Evolutionary conservation across 2,113 vertebrate species (phyloP).

Genomic region (Plotosus lineatus): DNA sequence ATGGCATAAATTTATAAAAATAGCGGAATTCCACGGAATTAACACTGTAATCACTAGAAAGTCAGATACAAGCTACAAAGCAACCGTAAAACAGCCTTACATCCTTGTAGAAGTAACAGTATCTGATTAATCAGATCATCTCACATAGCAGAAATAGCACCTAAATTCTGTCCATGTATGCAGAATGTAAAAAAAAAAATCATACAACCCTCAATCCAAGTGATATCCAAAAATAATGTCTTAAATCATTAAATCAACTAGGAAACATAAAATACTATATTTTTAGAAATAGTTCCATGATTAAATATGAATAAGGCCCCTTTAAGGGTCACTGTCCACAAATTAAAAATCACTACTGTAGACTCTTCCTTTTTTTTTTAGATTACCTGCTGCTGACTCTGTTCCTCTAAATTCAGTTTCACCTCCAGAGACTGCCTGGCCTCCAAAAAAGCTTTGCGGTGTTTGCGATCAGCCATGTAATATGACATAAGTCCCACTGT

Average conservation of each 20-base stretch:
- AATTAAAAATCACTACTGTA: neutral
- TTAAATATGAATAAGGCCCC: neutral
- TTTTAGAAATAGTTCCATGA: neutral
- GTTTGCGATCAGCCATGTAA: slow-evolving; percentile 96
- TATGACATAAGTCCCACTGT: slow-evolving; percentile 92
- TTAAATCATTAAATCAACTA: neutral
- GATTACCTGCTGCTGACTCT: slow-evolving; percentile 94
- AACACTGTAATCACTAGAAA: neutral
- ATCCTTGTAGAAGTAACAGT: neutral
- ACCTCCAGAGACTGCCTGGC: slow-evolving; percentile 93
- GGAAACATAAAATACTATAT: too few relatives aligned
- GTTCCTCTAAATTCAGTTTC: slow-evolving; percentile 95
- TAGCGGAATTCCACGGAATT: too few relatives aligned
- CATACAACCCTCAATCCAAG: neutral
- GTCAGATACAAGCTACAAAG: neutral
- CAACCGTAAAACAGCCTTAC: neutral
- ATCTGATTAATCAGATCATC: neutral
- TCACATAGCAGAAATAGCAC: neutral
- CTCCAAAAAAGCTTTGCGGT: slow-evolving; percentile 95
- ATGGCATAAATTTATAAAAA: too few relatives aligned
- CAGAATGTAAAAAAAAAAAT: neutral
- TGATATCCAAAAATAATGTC: neutral
- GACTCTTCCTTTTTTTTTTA: neutral
- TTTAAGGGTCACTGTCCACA: neutral
- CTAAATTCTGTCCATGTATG: neutral